Percentiles rank a stretch among this genome's conserved stretches.
These are phyloP conservation scores for Macrosteles quadrilineatus DNA, from an alignment of 1,140 invertebrate species.

Conservation along the genomic window DNA sequence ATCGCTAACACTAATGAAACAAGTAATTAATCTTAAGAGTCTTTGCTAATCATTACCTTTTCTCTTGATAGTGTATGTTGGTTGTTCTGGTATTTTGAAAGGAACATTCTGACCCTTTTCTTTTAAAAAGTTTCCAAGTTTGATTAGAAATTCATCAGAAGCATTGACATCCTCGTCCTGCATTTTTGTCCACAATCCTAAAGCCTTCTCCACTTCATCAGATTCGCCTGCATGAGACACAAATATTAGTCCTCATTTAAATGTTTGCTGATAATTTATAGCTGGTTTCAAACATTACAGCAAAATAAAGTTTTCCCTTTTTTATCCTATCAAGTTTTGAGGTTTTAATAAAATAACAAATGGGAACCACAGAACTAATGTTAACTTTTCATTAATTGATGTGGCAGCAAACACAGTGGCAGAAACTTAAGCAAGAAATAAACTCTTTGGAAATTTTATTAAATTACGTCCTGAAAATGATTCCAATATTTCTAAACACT, in stretches of 20 bases:
- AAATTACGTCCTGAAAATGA: too few relatives aligned
- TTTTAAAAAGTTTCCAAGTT: conserved; percentile 65
- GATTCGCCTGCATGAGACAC: conserved; percentile 45
- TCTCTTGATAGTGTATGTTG: too few relatives aligned
- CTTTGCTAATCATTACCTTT: background rate
- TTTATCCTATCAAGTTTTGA: background rate
- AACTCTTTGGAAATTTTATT: too few relatives aligned
- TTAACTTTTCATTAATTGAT: too few relatives aligned
- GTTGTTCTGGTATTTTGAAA: conserved; percentile 53
- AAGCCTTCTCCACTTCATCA: conserved; percentile 68
- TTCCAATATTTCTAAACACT: too few relatives aligned
- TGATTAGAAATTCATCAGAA: conserved; percentile 64
- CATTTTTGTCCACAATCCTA: conserved; percentile 74
- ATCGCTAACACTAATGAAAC: background rate
- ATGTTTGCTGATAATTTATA: background rate
- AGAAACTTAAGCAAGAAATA: too few relatives aligned
- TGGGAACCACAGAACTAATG: too few relatives aligned
- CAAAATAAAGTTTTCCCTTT: background rate
- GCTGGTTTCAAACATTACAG: background rate
- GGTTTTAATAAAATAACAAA: background rate
- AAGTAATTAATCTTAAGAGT: background rate
- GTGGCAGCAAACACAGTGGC: too few relatives aligned
- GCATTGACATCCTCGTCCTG: conserved; percentile 78
- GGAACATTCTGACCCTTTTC: conserved; percentile 65
- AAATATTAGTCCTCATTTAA: background rate